Evolutionary conservation across 2,113 vertebrate genomes (phyloP).

Genomic region (Meleagris gallopavo): DNA sequence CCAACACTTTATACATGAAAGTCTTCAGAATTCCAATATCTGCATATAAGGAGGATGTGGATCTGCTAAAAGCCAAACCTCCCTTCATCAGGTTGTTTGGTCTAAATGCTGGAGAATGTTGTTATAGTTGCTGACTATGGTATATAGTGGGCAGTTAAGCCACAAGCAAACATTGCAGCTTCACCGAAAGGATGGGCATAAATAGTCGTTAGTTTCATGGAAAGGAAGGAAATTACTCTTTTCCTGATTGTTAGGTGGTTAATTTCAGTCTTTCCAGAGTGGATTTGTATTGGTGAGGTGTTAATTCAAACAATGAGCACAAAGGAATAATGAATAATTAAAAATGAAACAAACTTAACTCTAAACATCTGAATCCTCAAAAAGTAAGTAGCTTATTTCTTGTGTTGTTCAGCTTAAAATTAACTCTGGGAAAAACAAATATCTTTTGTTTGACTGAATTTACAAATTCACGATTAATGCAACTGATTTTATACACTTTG

Average conservation of each 20-base stretch:
- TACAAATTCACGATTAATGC: not conserved
- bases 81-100: not conserved
- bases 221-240: slow-evolving; percentile 65
- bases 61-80: not conserved
- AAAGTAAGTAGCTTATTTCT: slow-evolving; percentile 17
- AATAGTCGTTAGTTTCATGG: slow-evolving; percentile 53
- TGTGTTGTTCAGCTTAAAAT: not conserved
- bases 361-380: not conserved
- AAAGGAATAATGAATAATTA: slow-evolving; percentile 2
- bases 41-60: slow-evolving; percentile 3
- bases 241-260: slow-evolving; percentile 54
- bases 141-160: slow-evolving; percentile 15
- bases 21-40: not conserved
- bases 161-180: slow-evolving; percentile 56
- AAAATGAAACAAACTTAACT: not conserved
- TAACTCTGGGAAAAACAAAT: not conserved
- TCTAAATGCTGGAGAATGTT: slow-evolving; percentile 45
- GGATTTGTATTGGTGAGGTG: slow-evolving; percentile 20
- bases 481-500: not conserved
- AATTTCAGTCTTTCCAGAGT: slow-evolving; percentile 1
- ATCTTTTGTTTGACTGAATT: not conserved
- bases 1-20: not conserved
- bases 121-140: slow-evolving; percentile 43
- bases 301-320: not conserved
- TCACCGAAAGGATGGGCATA: slow-evolving; percentile 31